Evolutionary conservation across 1,140 invertebrate genomes (phyloP).

Genomic region (Zaprionus ornatus): DNA sequence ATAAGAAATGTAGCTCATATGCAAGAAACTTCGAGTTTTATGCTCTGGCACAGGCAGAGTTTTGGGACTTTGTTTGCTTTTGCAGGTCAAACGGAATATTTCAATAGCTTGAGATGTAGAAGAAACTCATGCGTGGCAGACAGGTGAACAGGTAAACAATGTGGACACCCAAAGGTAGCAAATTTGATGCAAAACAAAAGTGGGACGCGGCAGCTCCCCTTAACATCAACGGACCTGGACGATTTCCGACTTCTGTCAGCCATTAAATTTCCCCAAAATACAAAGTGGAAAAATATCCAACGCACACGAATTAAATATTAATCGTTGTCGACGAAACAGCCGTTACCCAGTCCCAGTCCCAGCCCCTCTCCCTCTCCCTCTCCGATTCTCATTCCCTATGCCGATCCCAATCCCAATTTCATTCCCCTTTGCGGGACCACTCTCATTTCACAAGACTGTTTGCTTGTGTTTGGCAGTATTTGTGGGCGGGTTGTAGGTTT

Average conservation of each 20-base stretch:
- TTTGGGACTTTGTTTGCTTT: slow-evolving; percentile 45
- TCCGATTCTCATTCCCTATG: not conserved
- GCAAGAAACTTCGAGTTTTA: slow-evolving; percentile 26
- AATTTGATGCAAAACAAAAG: slow-evolving; percentile 62
- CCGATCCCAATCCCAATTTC: slow-evolving; percentile 3
- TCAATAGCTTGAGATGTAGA: slow-evolving; percentile 57
- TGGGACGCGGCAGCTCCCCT: not conserved
- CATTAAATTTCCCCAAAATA: slow-evolving; percentile 80
- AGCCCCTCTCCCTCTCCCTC: too few relatives aligned
- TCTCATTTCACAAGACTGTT: slow-evolving; percentile 12
- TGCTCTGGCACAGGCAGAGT: slow-evolving; percentile 7
- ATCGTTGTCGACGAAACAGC: slow-evolving; percentile 59
- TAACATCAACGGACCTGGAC: not conserved
- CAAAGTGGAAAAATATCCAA: slow-evolving; percentile 62
- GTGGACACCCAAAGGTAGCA: slow-evolving; percentile 59
- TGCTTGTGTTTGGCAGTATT: slow-evolving; percentile 14
- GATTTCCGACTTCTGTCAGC: slow-evolving; percentile 34
- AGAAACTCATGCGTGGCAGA: slow-evolving; percentile 32
- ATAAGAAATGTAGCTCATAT: slow-evolving; percentile 6
- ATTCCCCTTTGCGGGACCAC: not conserved
- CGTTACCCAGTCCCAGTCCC: slow-evolving; percentile 6
- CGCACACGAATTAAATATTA: slow-evolving; percentile 77
- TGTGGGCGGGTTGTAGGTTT: slow-evolving; percentile 41
- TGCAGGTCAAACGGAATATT: slow-evolving; percentile 75
- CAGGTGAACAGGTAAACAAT: slow-evolving; percentile 61